Percentiles rank a stretch among this genome's conserved stretches.
Evolutionary conservation across 2,797 vertebrate species (phyloP).

Genomic region (Miichthys miiuy): DNA sequence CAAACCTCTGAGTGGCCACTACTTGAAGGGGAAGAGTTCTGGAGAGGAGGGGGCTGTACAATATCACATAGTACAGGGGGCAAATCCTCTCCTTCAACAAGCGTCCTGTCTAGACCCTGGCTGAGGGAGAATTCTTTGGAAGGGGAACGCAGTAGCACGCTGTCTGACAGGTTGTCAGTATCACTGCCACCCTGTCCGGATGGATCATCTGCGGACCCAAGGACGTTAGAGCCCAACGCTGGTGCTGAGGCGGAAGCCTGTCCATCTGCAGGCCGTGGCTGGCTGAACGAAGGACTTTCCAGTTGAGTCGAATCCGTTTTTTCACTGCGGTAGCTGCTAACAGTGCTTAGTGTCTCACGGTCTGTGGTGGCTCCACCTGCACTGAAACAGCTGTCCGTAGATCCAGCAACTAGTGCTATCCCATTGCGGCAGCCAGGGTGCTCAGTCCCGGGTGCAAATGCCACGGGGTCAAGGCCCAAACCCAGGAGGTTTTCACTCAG

Average conservation of each 20-base stretch:
- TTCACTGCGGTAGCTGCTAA: constrained; percentile 94
- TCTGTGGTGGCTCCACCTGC: constrained; percentile 88
- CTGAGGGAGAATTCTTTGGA: constrained; percentile 85
- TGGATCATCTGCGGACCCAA: constrained; percentile 58
- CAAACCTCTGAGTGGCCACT: constrained; percentile 85
- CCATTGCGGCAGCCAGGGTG: constrained; percentile 84
- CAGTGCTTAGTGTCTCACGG: constrained; percentile 89
- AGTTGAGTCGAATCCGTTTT: constrained; percentile 93
- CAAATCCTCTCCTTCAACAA: constrained; percentile 87
- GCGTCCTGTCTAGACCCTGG: constrained; percentile 86
- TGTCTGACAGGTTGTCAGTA: constrained; percentile 89
- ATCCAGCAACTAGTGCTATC: constrained; percentile 86
- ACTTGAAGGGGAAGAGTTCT: constrained; percentile 86
- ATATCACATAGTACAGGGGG: constrained; percentile 73
- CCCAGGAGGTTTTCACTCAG: constrained; percentile 91
- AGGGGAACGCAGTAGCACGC: constrained; percentile 87
- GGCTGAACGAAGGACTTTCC: constrained; percentile 89
- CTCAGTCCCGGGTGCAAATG: constrained; percentile 86
- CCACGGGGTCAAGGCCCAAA: constrained; percentile 87
- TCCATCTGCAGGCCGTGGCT: constrained; percentile 69
- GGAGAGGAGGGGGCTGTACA: constrained; percentile 76
- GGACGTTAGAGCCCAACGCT: constrained; percentile 44
- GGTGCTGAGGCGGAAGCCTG: constrained; percentile 69
- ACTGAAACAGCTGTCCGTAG: constrained; percentile 93
- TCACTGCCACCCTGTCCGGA: constrained; percentile 84